These are phyloP conservation scores for Melanaphis sacchari DNA, from an alignment of 1,140 invertebrate species.

Conservation along the genomic window DNA sequence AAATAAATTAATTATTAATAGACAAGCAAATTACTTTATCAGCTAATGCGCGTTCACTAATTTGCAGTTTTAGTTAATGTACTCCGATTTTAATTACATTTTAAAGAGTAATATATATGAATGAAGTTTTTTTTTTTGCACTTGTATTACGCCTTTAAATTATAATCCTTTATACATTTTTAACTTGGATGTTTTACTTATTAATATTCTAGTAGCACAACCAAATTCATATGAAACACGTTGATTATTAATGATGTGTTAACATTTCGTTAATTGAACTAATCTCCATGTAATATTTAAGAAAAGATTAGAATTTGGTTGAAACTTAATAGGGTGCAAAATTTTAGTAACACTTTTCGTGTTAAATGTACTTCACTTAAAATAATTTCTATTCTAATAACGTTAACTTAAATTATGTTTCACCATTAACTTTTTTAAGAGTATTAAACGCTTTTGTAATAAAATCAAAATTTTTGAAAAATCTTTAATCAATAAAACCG, in stretches of 20 bases:
- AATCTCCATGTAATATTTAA: background rate
- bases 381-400: background rate
- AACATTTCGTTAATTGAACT: background rate
- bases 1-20: background rate
- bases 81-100: background rate
- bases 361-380: background rate
- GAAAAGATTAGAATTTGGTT: conserved; percentile 5
- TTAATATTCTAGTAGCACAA: background rate
- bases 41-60: background rate
- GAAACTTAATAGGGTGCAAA: background rate
- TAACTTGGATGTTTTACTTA: background rate
- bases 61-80: background rate
- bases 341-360: background rate
- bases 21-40: background rate
- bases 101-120: conserved; percentile 2
- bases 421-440: background rate
- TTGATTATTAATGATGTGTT: conserved; percentile 7
- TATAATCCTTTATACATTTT: background rate
- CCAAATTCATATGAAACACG: conserved; percentile 14
- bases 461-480: background rate
- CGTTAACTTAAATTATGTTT: background rate
- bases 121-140: background rate
- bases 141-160: background rate
- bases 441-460: background rate
- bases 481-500: background rate